Percentiles rank a stretch among this genome's conserved stretches.
These are phyloP conservation scores for Tamias sibiricus DNA, from an alignment of 2,113 vertebrate species.

Conservation along the genomic window DNA sequence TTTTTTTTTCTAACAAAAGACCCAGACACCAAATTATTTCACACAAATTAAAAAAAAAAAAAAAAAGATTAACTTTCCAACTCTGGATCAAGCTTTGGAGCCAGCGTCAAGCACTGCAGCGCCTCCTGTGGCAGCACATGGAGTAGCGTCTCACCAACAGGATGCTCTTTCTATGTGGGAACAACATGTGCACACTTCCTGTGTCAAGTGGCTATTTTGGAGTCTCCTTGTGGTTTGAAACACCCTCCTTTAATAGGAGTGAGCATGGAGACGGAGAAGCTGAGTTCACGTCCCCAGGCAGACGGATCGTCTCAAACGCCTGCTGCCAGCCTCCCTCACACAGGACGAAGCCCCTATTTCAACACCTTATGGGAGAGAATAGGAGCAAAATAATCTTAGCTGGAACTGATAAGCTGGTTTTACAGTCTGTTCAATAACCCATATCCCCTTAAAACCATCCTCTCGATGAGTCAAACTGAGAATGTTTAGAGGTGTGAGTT, in stretches of 20 bases:
- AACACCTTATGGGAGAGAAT: background rate
- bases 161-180: background rate
- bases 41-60: background rate
- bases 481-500: background rate
- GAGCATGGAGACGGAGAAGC: background rate
- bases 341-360: background rate
- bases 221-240: slow-evolving; percentile 31
- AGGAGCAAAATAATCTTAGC: background rate
- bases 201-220: slow-evolving; percentile 5
- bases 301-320: slow-evolving; percentile 18
- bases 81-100: background rate
- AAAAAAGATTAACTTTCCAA: background rate
- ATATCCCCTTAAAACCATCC: background rate
- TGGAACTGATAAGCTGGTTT: background rate
- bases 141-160: background rate
- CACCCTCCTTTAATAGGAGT: background rate
- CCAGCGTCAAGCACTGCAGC: background rate
- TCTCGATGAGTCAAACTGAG: background rate
- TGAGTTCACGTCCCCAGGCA: background rate
- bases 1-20: background rate
- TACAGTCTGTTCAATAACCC: background rate
- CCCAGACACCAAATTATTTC: background rate
- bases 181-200: background rate
- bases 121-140: background rate
- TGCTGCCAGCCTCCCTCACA: background rate